These are phyloP conservation scores for Ceratosolen fusciceps DNA, from an alignment of 1,140 invertebrate species.

Conservation along the genomic window DNA sequence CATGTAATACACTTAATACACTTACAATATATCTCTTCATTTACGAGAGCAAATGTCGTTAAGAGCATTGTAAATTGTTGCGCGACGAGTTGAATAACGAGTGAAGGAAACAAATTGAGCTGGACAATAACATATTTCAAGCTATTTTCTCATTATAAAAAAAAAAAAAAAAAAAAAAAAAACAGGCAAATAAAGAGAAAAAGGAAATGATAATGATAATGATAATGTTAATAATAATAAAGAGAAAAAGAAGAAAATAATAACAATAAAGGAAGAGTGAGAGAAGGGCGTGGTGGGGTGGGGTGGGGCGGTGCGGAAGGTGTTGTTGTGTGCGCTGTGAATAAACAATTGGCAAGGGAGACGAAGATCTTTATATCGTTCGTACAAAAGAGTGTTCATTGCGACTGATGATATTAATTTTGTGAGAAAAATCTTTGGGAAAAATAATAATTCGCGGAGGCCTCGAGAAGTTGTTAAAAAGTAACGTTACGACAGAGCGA, in stretches of 20 bases:
- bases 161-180: background rate
- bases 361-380: constrained; percentile 28
- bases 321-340: constrained; percentile 14
- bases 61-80: constrained; percentile 34
- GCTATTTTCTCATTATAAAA: constrained; percentile 43
- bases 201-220: too few species aligned
- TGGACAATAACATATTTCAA: constrained; percentile 37
- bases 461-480: background rate
- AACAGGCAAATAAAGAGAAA: too few species aligned
- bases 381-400: constrained; percentile 6
- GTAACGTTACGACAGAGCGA: background rate
- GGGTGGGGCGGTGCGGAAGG: too few species aligned
- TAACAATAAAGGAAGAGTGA: too few species aligned
- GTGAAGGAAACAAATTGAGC: constrained; percentile 9
- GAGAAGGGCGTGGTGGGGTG: too few species aligned
- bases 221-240: too few species aligned
- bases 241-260: too few species aligned
- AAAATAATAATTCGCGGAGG: background rate
- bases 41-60: constrained; percentile 36
- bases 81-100: constrained; percentile 4
- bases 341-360: constrained; percentile 36
- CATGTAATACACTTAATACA: too few species aligned
- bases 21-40: constrained; percentile 40
- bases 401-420: background rate
- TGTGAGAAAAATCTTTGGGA: constrained; percentile 14